A percentile compares a stretch with the other conserved stretches of the same genome.
These are phyloP conservation scores for Cricetomys ansorgei DNA, from an alignment of 2,113 vertebrate species.

Conservation along the genomic window DNA sequence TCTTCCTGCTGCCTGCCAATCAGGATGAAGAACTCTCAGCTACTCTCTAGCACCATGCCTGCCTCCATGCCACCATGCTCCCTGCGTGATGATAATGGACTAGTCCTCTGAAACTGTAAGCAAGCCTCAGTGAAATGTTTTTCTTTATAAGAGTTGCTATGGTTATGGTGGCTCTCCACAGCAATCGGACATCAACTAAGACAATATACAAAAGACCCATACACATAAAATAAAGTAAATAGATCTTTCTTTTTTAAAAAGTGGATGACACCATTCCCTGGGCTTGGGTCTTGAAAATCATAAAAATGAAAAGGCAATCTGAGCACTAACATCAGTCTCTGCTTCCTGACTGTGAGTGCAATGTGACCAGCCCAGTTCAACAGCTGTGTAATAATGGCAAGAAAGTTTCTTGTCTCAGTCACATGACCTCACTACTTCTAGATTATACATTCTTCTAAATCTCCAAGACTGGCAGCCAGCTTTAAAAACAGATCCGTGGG, in stretches of 20 bases:
- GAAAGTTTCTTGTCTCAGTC: no score
- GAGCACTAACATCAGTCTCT: neutral
- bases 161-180: neutral
- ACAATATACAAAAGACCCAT: neutral
- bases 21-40: neutral
- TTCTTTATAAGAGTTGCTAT: neutral
- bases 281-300: neutral
- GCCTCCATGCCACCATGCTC: neutral
- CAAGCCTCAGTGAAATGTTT: neutral
- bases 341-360: neutral
- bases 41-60: neutral
- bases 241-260: neutral
- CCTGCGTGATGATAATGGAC: neutral
- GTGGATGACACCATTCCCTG: neutral
- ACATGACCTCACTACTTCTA: no score
- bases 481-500: neutral
- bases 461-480: neutral
- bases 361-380: neutral
- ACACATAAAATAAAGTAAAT: neutral
- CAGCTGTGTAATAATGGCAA: no score
- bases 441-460: neutral
- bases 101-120: neutral
- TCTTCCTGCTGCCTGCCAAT: neutral
- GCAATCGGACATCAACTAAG: neutral
- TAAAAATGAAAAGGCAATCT: neutral